These are phyloP conservation scores for Cephus sareptanus DNA, from an alignment of 2,888 invertebrate species.

Conservation along the genomic window DNA sequence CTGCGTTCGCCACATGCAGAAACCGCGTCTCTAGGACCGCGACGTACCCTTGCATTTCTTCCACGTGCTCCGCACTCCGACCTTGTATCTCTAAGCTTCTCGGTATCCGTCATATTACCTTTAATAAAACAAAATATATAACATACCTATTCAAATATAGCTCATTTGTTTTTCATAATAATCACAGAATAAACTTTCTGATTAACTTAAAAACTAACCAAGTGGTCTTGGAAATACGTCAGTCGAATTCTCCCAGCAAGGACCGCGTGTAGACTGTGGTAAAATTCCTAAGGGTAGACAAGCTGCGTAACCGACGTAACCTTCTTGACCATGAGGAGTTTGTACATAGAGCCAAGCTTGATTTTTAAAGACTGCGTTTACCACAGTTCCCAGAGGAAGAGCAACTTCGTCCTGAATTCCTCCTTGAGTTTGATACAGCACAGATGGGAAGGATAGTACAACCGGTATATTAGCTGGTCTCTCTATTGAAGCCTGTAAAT, in stretches of 20 bases:
- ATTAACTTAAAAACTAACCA: constrained; percentile 51
- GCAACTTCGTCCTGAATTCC: constrained; percentile 76
- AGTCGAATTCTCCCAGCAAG: constrained; percentile 85
- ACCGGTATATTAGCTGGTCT: constrained; percentile 88
- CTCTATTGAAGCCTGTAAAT: constrained; percentile 77
- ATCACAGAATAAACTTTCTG: not conserved
- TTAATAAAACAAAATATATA: constrained; percentile 6
- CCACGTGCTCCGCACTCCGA: constrained; percentile 75
- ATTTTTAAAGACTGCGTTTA: constrained; percentile 88
- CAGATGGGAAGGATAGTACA: constrained; percentile 80
- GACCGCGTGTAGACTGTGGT: constrained; percentile 74
- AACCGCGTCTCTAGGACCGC: constrained; percentile 58
- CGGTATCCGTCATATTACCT: constrained; percentile 83
- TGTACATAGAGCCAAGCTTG: constrained; percentile 88
- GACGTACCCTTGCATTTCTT: constrained; percentile 53
- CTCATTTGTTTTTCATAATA: not conserved
- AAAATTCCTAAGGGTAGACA: constrained; percentile 83
- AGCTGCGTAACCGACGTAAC: constrained; percentile 81
- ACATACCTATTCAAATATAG: not conserved
- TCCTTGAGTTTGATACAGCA: constrained; percentile 81
- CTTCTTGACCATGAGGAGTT: constrained; percentile 87
- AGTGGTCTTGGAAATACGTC: constrained; percentile 85
- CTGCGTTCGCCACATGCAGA: constrained; percentile 76
- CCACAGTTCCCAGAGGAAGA: constrained; percentile 84
- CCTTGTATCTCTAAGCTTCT: constrained; percentile 75